Evolutionary conservation across 92 coral and sea anemone species (phyloP), one percentile per base, ranked within the genome.

Genomic region (Nematostella vectensis): DNA sequence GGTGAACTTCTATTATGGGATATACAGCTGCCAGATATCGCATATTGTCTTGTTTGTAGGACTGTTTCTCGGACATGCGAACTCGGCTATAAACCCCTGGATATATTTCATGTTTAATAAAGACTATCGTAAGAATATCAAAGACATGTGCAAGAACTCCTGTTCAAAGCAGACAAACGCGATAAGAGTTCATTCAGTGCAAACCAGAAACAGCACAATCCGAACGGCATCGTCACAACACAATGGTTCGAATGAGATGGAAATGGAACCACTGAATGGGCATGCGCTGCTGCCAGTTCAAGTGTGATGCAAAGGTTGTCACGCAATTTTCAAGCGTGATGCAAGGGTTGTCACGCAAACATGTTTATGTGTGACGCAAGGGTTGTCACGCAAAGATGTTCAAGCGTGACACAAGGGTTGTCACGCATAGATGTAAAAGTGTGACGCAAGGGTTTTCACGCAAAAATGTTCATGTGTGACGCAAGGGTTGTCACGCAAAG

Each of bases 31-130:
- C 21, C 22, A 40, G 15, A 37, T 77, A 2, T 49, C 83, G n/a
- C 76, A 59, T 4, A 43, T 58, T 42, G 55, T 68, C 24, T 2
- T 59, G 33, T 84, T 84, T 20, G 15, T 70, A 0, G 78, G 85
- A n/a, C 57, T 84, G n/a, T 42, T 67, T 15, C 62, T 84, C 4
- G 94, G 82, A 3, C 82, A 69, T 27, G 69, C 87, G 3, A 84
- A 84, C 81, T 42, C 60, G n/a, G 94, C 94, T 3, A 69, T 84
- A 51, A 84, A 84, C 42, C 94, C 94, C 0, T 79, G 83, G 22
- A 79, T 84, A 25, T 84, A 84, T 39, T 71, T 77, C 58, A 66
- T 79, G 25, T 84, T 84, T 52, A 84, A 70, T 36, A 58, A 70
- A 50, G 80, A 84, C n/a, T 84, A 67, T 56, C 82, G 94, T 11